Percentiles rank a stretch among this genome's conserved stretches.
These are phyloP conservation scores for zebrafish (Danio rerio) DNA, from an alignment of 2,113 vertebrate genomes.

Conservation along the genomic window DNA sequence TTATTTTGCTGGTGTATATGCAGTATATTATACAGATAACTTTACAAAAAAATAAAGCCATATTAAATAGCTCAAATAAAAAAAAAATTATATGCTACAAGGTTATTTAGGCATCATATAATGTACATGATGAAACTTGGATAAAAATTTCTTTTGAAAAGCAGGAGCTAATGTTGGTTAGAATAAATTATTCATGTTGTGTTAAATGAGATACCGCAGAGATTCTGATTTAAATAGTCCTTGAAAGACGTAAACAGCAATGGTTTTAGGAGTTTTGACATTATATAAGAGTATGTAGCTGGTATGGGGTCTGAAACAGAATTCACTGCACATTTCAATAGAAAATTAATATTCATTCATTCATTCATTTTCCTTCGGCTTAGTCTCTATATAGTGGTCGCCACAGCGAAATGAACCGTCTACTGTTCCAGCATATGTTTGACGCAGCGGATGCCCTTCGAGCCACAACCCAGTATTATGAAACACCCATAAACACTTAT, in stretches of 20 bases:
- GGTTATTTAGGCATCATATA: background rate
- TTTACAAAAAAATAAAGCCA: too few relatives aligned
- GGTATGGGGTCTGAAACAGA: background rate
- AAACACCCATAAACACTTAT: too few relatives aligned
- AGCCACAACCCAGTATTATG: too few relatives aligned
- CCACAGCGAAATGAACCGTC: too few relatives aligned
- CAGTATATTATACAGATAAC: too few relatives aligned
- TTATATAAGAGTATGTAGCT: background rate
- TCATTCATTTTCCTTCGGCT: too few relatives aligned
- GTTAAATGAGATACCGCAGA: background rate
- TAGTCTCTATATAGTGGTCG: too few relatives aligned
- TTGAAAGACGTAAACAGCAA: background rate
- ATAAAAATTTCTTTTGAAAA: background rate
- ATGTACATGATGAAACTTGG: background rate
- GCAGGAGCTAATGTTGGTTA: too few relatives aligned
- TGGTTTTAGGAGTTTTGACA: background rate
- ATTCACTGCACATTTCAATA: background rate
- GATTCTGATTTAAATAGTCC: background rate
- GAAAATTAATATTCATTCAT: background rate
- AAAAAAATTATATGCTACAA: background rate
- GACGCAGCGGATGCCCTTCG: too few relatives aligned
- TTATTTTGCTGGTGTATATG: too few relatives aligned
- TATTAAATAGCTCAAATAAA: background rate
- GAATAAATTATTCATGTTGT: too few relatives aligned
- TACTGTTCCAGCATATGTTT: too few relatives aligned